Base-by-base conservation (phyloP, 2,888 invertebrate species). In the Balanococcus diminutus region DNA sequence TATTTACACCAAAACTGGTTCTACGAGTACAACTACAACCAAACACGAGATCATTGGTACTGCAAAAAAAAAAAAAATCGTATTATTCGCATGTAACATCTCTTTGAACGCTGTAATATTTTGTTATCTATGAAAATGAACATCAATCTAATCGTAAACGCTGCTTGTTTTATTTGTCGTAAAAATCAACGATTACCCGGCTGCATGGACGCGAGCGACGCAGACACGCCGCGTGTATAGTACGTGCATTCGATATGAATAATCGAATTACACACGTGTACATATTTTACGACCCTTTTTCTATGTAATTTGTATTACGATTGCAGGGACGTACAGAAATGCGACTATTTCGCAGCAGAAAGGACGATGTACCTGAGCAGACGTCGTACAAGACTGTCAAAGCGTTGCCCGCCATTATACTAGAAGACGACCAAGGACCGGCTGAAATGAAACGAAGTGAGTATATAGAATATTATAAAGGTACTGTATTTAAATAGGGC, bases 331-430 rank as follows among this genome's bases (percentile, higher is more conserved):
- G 51, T 22, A 22, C 9, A 8, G 22, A 56, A 19, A 85, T 85
- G 85, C 72, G 85, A 51, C 79, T 85, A 14, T 85, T 85, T 85
- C 75, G 85, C 42, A 75, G 79, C 36, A 72, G 51, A 42, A 85
- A 85, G 19, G 85, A 85, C 42, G 85, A 75, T n/a, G 79, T 46
- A n/a, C 28, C 19, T 0, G 85, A 85, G 42, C 82, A 39, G 19
- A 75, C 85, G 11, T 79, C 46, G 83, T 94, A 94, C 90, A 93
- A 94, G 89, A 92, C 94, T 89, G 94, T 95, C 89, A 95, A 94
- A 88, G 95, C 95, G 88, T 92, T 95, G 88, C 95, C 95, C 87
- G 94, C 94, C 88, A 93, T 94, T 90, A 93, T 95, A 90, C 93
- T 94, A 90, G 94, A 94, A 89, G 94, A 94, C 89, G 93, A 93